Percentiles rank a stretch among this genome's conserved stretches.
Evolutionary conservation across 2,888 invertebrate genomes (phyloP).

Genomic region (Cistogaster globosa): DNA sequence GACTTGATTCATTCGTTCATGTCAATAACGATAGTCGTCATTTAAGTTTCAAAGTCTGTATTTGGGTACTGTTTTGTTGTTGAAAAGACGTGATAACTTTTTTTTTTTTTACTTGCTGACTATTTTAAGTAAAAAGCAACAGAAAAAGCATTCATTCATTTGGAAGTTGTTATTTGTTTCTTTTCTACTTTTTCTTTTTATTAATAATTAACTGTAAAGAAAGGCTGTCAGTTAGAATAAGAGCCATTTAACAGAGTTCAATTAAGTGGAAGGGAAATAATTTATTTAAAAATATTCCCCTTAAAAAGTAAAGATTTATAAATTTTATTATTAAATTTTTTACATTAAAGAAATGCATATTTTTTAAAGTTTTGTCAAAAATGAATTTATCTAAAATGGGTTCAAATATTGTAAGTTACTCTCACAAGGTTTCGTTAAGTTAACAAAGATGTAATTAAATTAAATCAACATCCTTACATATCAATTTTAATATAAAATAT

Average conservation of each 20-base stretch:
- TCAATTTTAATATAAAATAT: no score
- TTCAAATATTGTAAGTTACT: no score
- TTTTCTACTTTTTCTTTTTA: conserved; percentile 3
- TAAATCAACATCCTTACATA: neutral
- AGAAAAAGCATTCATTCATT: conserved; percentile 43
- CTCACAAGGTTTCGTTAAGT: conserved; percentile 17
- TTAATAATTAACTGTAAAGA: conserved; percentile 30
- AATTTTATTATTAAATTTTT: neutral
- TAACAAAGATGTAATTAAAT: neutral
- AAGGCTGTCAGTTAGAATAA: conserved; percentile 34
- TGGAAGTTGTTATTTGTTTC: conserved; percentile 49
- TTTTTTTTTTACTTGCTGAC: neutral
- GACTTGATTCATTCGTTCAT: conserved; percentile 40
- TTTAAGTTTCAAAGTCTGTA: conserved; percentile 51
- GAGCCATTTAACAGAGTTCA: conserved; percentile 43
- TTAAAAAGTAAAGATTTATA: conserved; percentile 2
- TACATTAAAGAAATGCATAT: neutral
- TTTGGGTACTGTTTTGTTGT: neutral
- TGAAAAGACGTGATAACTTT: conserved; percentile 53
- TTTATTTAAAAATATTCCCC: conserved; percentile 35
- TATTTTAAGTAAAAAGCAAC: neutral
- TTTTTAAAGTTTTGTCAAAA: neutral
- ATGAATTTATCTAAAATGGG: neutral
- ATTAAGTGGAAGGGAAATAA: conserved; percentile 63
- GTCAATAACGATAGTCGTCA: conserved; percentile 61